A percentile compares a stretch with the other conserved stretches of the same genome.
phyloP scores from a whole-genome alignment of 2,797 vertebrate genomes.

The Sarcoramphus papa region DNA sequence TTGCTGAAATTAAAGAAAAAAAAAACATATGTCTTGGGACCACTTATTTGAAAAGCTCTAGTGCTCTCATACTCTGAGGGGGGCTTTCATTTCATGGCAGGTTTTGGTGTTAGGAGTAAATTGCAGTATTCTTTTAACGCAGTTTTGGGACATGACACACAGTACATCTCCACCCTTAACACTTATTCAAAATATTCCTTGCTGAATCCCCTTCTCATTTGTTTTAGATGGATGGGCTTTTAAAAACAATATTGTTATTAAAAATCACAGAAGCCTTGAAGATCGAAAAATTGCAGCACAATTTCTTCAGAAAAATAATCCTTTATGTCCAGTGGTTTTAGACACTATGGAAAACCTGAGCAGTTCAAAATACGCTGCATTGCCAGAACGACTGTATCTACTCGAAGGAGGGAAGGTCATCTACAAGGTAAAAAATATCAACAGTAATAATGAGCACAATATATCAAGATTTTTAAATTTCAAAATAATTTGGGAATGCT shows the following conservation, averaged over 20 bases:
- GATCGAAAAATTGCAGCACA: slow-evolving; percentile 82
- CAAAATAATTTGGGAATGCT: not conserved
- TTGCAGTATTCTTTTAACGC: not conserved
- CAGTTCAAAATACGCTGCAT: slow-evolving; percentile 80
- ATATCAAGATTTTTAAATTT: not conserved
- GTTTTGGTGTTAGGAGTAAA: not conserved
- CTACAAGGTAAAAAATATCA: slow-evolving; percentile 81
- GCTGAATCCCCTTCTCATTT: not conserved
- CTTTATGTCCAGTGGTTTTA: slow-evolving; percentile 84
- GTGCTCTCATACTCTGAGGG: not conserved
- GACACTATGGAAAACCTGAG: slow-evolving; percentile 85
- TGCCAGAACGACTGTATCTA: slow-evolving; percentile 89
- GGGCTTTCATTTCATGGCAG: not conserved
- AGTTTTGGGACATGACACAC: not conserved
- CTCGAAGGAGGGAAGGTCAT: slow-evolving; percentile 83
- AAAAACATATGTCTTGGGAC: not conserved
- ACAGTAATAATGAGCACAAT: not conserved
- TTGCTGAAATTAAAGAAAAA: not conserved
- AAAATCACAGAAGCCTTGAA: slow-evolving; percentile 80
- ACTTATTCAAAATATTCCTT: not conserved
- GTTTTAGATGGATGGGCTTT: slow-evolving; percentile 90
- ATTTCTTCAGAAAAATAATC: slow-evolving; percentile 68
- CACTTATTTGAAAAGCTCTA: not conserved
- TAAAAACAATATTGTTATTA: slow-evolving; percentile 86
- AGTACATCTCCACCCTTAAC: not conserved